Percentiles rank a stretch among this genome's conserved stretches.
Conservation (phyloP, 2,797 vertebrate species). For the Coregonus ussuriensis region DNA sequence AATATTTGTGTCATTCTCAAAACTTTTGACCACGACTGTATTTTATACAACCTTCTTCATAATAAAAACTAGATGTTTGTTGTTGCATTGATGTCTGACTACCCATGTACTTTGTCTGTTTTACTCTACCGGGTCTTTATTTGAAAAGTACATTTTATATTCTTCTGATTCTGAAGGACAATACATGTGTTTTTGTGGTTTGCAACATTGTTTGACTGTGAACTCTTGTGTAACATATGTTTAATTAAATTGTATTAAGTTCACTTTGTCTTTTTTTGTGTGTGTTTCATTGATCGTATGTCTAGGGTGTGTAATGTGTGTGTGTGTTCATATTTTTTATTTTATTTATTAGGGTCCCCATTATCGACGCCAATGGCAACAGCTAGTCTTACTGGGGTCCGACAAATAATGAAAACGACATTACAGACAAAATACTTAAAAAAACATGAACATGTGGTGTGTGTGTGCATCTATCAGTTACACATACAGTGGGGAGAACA, state of each 20-base stretch:
- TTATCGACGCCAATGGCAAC: no score
- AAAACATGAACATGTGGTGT: no score
- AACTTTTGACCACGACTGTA: neutral
- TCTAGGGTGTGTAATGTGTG: no score
- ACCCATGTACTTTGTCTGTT: conserved; percentile 44
- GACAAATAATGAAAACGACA: no score
- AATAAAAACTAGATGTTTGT: conserved; percentile 51
- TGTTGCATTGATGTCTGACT: conserved; percentile 38
- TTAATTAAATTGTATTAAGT: conserved; percentile 56
- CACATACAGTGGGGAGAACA: no score
- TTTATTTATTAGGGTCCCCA: no score
- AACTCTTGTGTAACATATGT: conserved; percentile 41
- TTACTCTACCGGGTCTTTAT: conserved; percentile 14
- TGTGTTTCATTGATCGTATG: no score
- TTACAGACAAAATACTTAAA: no score
- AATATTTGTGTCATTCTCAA: no score
- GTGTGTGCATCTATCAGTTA: no score
- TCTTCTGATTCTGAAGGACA: neutral
- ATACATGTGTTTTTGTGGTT: conserved; percentile 34
- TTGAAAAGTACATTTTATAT: conserved; percentile 39
- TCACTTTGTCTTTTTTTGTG: neutral
- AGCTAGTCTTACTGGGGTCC: no score
- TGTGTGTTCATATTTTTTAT: no score
- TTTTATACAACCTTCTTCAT: conserved; percentile 62
- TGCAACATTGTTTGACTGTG: conserved; percentile 40